Percentiles rank a stretch among this genome's conserved stretches.
Evolutionary conservation across 1,140 invertebrate genomes (phyloP).

Genomic region (Caenorhabditis brenneri): DNA sequence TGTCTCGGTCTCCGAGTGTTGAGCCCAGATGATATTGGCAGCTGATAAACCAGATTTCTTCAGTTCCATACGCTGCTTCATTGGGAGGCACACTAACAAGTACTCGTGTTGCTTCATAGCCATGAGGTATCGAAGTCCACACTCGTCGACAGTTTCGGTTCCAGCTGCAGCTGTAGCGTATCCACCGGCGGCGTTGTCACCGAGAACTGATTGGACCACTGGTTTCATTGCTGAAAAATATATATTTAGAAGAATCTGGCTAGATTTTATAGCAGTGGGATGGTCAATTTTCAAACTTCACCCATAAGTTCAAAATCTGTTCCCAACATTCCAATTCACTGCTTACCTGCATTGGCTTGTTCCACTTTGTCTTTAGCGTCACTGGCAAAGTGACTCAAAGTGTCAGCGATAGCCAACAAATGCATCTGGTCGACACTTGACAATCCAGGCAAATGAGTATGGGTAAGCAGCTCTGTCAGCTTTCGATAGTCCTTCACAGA

Average conservation of each 20-base stretch:
- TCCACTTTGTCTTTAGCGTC: conserved; percentile 68
- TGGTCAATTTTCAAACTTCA: too few relatives aligned
- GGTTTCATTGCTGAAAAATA: conserved; percentile 76
- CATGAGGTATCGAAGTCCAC: conserved; percentile 90
- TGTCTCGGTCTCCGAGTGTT: conserved; percentile 96
- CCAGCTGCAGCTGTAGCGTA: conserved; percentile 59
- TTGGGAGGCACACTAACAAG: conserved; percentile 85
- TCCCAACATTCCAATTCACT: too few relatives aligned
- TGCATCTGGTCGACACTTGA: conserved; percentile 99
- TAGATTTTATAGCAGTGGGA: too few relatives aligned
- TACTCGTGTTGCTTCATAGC: conserved; percentile 98
- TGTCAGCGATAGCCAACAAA: conserved; percentile 92
- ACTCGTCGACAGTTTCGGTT: conserved; percentile 87
- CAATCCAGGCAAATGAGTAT: conserved; percentile 92
- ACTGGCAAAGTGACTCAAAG: conserved; percentile 77
- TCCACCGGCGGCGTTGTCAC: conserved; percentile 73
- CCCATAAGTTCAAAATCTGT: too few relatives aligned
- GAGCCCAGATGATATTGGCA: conserved; percentile 96
- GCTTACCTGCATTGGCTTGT: conserved; percentile 68
- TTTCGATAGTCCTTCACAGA: conserved; percentile 57
- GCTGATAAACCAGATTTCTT: conserved; percentile 80
- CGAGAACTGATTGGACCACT: conserved; percentile 76
- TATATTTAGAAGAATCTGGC: too few relatives aligned
- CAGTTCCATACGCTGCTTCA: conserved; percentile 80
- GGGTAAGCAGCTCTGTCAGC: conserved; percentile 86